Conservation (phyloP, 2,888 invertebrate species). For the Cryptus armator region DNA sequence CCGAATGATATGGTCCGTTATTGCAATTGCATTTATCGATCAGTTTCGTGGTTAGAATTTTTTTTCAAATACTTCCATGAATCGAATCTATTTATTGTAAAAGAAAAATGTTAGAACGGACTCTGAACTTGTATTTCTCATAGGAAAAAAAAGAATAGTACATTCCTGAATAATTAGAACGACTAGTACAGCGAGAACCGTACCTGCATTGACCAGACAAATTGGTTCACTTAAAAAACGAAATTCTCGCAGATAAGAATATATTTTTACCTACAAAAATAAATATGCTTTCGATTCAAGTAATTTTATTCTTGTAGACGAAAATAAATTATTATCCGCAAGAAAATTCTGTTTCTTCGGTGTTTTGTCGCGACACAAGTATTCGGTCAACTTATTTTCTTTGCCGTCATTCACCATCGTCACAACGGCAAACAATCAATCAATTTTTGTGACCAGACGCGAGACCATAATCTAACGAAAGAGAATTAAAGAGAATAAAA, state of each 20-base stretch:
- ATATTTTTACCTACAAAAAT: too few relatives aligned
- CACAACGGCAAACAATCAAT: slow-evolving; percentile 38
- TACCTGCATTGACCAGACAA: slow-evolving; percentile 81
- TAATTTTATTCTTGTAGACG: too few relatives aligned
- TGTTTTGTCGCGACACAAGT: slow-evolving; percentile 72
- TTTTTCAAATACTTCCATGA: slow-evolving; percentile 11
- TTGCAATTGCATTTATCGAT: slow-evolving; percentile 13
- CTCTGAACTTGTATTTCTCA: slow-evolving; percentile 70
- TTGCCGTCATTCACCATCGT: slow-evolving; percentile 46
- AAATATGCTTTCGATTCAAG: too few relatives aligned
- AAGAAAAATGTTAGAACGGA: slow-evolving; percentile 63
- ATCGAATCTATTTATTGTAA: slow-evolving; percentile 41
- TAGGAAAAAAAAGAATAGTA: slow-evolving; percentile 62
- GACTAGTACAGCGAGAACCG: slow-evolving; percentile 79
- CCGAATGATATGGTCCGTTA: not conserved
- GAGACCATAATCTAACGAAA: slow-evolving; percentile 59
- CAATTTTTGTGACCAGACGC: slow-evolving; percentile 44
- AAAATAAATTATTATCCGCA: too few relatives aligned
- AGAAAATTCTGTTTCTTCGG: too few relatives aligned
- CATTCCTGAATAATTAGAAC: slow-evolving; percentile 72
- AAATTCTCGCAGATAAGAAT: too few relatives aligned
- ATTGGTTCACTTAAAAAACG: slow-evolving; percentile 43
- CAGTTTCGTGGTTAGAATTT: slow-evolving; percentile 26
- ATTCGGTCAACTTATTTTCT: slow-evolving; percentile 45
- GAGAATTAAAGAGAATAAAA: slow-evolving; percentile 51